Evolutionary conservation across 1,140 invertebrate genomes (phyloP).

Genomic region (Helicoverpa armigera): DNA sequence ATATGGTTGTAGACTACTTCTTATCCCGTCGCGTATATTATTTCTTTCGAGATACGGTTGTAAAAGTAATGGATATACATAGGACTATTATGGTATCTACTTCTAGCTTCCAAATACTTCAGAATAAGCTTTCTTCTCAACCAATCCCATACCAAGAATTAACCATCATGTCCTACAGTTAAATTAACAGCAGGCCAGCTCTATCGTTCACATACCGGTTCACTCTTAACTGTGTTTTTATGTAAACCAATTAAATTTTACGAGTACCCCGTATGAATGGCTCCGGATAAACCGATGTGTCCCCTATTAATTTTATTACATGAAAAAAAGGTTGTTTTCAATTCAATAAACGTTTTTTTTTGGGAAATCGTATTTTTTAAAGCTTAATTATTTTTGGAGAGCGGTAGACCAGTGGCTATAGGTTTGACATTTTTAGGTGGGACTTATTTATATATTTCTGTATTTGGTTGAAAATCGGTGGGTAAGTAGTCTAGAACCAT

Average conservation of each 20-base stretch:
- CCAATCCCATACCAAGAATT: not conserved
- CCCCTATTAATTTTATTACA: conserved; percentile 32
- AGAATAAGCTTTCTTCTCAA: not conserved
- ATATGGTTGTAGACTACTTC: too few relatives aligned
- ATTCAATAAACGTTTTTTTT: conserved; percentile 30
- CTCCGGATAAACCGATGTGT: conserved; percentile 2
- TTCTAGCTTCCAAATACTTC: too few relatives aligned
- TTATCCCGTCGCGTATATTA: too few relatives aligned
- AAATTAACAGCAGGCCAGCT: conserved; percentile 8
- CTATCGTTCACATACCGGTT: conserved; percentile 23
- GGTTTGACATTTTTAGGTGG: too few relatives aligned
- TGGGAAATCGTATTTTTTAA: not conserved
- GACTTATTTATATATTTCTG: too few relatives aligned
- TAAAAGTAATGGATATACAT: too few relatives aligned
- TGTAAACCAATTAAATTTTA: conserved; percentile 37
- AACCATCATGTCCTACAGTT: conserved; percentile 3
- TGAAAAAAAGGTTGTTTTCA: conserved; percentile 21
- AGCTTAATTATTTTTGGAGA: too few relatives aligned
- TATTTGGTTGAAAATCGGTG: too few relatives aligned
- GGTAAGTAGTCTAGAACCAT: too few relatives aligned
- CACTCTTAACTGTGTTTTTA: conserved; percentile 31
- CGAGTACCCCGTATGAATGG: conserved; percentile 24
- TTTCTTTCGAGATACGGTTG: too few relatives aligned
- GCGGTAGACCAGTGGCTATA: too few relatives aligned
- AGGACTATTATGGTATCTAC: not conserved